These are phyloP conservation scores for Hemitrygon akajei DNA, from an alignment of 2,797 vertebrate species.

Conservation along the genomic window DNA sequence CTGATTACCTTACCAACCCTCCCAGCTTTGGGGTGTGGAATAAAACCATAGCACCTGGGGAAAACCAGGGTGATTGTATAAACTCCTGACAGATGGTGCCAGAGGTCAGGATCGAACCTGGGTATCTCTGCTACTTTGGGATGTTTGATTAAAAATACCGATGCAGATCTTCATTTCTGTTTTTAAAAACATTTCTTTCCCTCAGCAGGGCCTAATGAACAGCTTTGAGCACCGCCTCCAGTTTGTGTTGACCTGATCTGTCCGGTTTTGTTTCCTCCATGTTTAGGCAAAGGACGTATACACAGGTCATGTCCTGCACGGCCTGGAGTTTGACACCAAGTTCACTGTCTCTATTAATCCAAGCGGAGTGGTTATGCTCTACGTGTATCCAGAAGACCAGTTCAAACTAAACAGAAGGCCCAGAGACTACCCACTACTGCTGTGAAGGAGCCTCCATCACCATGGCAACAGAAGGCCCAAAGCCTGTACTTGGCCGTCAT, in stretches of 20 bases:
- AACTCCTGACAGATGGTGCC: too few relatives aligned
- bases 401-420: not conserved
- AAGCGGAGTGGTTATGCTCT: conserved; percentile 87
- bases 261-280: not conserved
- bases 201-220: too few relatives aligned
- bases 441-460: not conserved
- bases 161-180: too few relatives aligned
- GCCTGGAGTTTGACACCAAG: conserved; percentile 56
- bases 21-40: too few relatives aligned
- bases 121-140: too few relatives aligned
- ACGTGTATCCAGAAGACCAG: conserved; percentile 54
- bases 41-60: too few relatives aligned
- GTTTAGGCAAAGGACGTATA: conserved; percentile 72
- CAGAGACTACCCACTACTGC: too few relatives aligned
- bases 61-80: too few relatives aligned
- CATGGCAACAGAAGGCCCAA: not conserved
- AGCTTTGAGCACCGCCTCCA: not conserved
- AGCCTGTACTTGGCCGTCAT: not conserved
- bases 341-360: conserved; percentile 81
- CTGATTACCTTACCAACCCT: too few relatives aligned
- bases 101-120: too few relatives aligned
- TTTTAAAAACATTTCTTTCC: too few relatives aligned
- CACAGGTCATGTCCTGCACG: conserved; percentile 45
- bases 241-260: not conserved
- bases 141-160: too few relatives aligned